These are phyloP conservation scores for Drosophila sproati DNA, from an alignment of 1,140 invertebrate species.

Conservation along the genomic window DNA sequence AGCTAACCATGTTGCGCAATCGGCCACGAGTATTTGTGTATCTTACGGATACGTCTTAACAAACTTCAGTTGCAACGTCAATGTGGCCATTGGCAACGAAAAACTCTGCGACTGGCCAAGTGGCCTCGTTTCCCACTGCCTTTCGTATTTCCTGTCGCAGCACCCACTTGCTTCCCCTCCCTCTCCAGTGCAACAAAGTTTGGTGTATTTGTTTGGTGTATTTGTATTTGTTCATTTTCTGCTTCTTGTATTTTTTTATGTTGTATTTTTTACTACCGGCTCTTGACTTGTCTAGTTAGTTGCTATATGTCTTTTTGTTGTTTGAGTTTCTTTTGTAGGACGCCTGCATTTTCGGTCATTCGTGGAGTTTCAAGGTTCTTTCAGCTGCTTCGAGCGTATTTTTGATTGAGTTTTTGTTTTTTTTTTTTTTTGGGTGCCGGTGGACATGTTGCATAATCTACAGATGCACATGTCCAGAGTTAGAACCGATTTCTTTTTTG, in stretches of 20 bases:
- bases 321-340: conserved; percentile 34
- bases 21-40: conserved; percentile 33
- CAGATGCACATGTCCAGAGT: conserved; percentile 43
- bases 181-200: conserved; percentile 16
- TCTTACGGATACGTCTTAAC: conserved; percentile 48
- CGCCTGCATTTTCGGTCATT: conserved; percentile 55
- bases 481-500: conserved; percentile 38
- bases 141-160: conserved; percentile 63
- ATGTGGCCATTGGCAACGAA: conserved; percentile 69
- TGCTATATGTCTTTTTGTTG: conserved; percentile 7
- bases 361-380: conserved; percentile 66
- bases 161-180: not conserved
- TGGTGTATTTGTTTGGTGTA: not conserved
- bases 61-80: conserved; percentile 52
- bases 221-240: conserved; percentile 14
- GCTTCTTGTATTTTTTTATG: conserved; percentile 23
- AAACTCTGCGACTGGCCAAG: conserved; percentile 29
- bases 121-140: conserved; percentile 64
- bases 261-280: conserved; percentile 29
- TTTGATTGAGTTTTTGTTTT: conserved; percentile 25
- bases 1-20: conserved; percentile 62
- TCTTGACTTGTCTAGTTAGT: conserved; percentile 22
- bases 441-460: conserved; percentile 47
- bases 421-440: conserved; percentile 31
- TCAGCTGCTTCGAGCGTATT: conserved; percentile 24